Base-by-base conservation (phyloP, 2,113 vertebrate species). In the Neolamprologus brichardi region DNA sequence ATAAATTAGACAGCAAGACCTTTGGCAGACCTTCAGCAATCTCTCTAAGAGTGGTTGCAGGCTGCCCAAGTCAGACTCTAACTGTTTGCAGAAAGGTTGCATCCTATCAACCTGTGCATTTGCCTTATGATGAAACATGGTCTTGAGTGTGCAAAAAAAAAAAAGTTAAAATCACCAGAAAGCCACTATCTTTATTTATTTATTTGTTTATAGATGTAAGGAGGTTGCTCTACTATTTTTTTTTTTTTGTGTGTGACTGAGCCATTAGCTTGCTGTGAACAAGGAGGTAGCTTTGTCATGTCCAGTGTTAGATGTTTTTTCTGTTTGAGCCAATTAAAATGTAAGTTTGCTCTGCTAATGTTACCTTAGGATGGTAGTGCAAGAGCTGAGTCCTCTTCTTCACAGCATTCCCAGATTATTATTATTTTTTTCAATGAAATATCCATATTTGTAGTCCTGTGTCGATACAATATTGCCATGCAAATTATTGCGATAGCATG, bases 121-220 rank as follows among this genome's bases (percentile, higher is more conserved):
- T 62, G 8, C 0, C 30, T 34, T 34, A 32, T 18, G 30, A 1
- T 34, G 58, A 62, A n/a, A 62, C 0, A 0, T 62, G 30, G 30
- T 34, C 3, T 18, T 34, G 17, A 34, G 30, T 34, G 58, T 62
- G 17, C 9, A 62, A 60, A 60, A 60, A 58, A 60, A 58, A 9
- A 62, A 18, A 32, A 12, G 17, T 0, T n/a, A 64, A 37, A 64
- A 37, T 64, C 10, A 64, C 30, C 60, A 64, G 32, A 64, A 34
- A 64, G 10, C 30, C 60, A 64, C 6, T 64, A n/a, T 64, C 6
- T 64, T 64, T 2, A 64, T 37, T 64, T 12, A 62, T 34, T 34
- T 37, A 64, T 37, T 64, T 62, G 58, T 62, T 37, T 1, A 64
- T 64, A 37, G 60, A 5, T 37, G 4, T n/a, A 37, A 34, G 58